phyloP scores from a whole-genome alignment of 2,888 invertebrate species.

The Cephus pygmeus region DNA sequence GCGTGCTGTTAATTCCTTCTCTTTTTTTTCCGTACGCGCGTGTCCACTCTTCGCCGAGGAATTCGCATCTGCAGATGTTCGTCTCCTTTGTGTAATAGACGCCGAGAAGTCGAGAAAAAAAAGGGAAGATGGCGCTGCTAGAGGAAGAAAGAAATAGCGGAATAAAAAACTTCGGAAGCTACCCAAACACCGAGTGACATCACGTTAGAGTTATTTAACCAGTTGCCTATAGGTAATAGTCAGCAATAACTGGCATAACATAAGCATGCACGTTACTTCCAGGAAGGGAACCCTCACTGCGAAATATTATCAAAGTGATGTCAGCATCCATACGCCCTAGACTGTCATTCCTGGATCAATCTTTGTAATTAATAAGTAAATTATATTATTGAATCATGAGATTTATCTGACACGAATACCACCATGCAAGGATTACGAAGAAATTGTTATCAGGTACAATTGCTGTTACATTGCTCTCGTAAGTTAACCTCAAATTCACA shows the following conservation, averaged over 20 bases:
- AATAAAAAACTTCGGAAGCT: constrained; percentile 4
- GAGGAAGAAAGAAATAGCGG: constrained; percentile 23
- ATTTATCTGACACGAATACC: background rate
- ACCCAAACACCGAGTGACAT: constrained; percentile 14
- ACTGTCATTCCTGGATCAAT: background rate
- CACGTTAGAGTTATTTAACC: constrained; percentile 26
- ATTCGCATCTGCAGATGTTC: background rate
- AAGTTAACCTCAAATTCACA: background rate
- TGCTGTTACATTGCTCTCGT: background rate
- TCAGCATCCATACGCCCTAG: background rate
- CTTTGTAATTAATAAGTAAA: background rate
- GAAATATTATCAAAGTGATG: constrained; percentile 28
- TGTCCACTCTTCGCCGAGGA: background rate
- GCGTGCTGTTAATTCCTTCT: background rate
- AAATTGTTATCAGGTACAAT: background rate
- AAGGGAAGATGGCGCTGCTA: constrained; percentile 20
- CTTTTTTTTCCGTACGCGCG: background rate
- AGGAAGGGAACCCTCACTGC: constrained; percentile 31
- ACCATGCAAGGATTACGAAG: background rate
- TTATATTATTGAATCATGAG: background rate
- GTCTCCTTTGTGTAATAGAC: background rate
- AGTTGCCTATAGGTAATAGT: constrained; percentile 11
- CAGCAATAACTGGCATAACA: background rate
- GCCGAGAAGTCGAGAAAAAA: background rate
- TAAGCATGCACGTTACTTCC: constrained; percentile 24